Base-by-base conservation (phyloP, 2,888 invertebrate species). In the Synergus itoensis region DNA sequence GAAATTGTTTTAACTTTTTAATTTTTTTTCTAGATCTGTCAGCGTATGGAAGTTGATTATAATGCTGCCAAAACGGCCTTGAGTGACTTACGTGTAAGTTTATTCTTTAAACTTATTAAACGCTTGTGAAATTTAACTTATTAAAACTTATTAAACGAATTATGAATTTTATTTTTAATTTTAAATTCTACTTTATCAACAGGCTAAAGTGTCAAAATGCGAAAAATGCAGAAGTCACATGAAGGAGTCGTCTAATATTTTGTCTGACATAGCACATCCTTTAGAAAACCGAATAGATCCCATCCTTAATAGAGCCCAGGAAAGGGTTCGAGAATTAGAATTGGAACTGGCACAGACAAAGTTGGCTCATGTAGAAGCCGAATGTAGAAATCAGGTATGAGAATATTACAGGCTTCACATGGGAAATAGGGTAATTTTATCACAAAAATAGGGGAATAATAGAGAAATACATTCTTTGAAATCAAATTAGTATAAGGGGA, bases 331-430 rank as follows among this genome's bases (percentile, higher is more conserved):
- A 4, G 98, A 98, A 91, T 93, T 99, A 21, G 99, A 99, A 92
- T 93, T 99, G 80, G 99, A 99, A 90, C 93, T 99, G 85, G 99
- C 99, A 3, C 98, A 98, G 91, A 98, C 99, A 0, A 99, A 99
- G 92, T 93, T 99, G 84, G 98, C 98, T 0, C 96, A 99, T 85
- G 99, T 99, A 7, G 99, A 99, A 93, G 97, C 98, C 1, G 98
- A 99, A 93, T 99, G 99, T 93, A 95, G 96, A 90, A 98, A 98
- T 92, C 99, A 99, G 94, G 97, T 95, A 86, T 79, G 86, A 60
- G 21, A 48, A 45, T 12, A 53, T 28, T 9, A 5, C 8, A 36
- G 7, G 36, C 36, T 36, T 5, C 36, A 36, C 5, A 36, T 7
- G 5, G 36, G 36, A 36, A 36, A 36, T 36, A 36, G 36, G 36